Conservation (phyloP, 1,140 invertebrate species). For the Aleiodes sp. region DNA sequence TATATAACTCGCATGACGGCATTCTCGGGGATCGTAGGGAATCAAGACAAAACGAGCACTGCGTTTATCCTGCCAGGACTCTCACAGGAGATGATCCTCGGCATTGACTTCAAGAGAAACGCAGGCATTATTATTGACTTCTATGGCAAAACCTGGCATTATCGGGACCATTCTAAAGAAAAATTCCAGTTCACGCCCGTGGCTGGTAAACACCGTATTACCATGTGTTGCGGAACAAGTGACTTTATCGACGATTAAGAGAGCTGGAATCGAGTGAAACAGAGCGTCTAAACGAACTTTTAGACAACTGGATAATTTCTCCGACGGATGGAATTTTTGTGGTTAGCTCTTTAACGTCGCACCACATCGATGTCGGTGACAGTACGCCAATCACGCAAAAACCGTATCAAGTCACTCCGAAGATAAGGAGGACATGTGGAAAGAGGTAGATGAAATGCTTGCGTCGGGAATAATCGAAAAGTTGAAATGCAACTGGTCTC, state of each 20-base stretch:
- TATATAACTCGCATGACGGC: neutral
- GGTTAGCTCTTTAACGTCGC: neutral
- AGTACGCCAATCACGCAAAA: neutral
- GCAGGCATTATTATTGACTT: slow-evolving; percentile 7
- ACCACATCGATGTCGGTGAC: neutral
- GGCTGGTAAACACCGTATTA: neutral
- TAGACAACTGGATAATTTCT: neutral
- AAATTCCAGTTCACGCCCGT: neutral
- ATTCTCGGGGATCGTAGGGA: neutral
- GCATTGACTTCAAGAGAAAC: slow-evolving; percentile 9
- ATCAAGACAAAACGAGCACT: neutral
- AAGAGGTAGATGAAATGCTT: slow-evolving; percentile 40
- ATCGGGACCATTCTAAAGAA: neutral
- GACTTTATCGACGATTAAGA: neutral
- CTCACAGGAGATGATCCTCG: slow-evolving; percentile 23
- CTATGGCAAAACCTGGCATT: neutral
- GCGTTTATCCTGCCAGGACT: slow-evolving; percentile 1
- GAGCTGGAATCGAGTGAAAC: neutral
- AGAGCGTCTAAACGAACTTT: neutral
- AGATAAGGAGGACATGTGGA: neutral
- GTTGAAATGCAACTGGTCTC: slow-evolving; percentile 59
- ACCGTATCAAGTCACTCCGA: neutral
- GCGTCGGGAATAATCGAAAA: slow-evolving; percentile 53
- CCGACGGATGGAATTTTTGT: neutral
- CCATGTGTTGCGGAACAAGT: neutral